These are phyloP conservation scores for Trichonephila clavipes DNA, from an alignment of 1,140 invertebrate genomes.

Conservation along the genomic window DNA sequence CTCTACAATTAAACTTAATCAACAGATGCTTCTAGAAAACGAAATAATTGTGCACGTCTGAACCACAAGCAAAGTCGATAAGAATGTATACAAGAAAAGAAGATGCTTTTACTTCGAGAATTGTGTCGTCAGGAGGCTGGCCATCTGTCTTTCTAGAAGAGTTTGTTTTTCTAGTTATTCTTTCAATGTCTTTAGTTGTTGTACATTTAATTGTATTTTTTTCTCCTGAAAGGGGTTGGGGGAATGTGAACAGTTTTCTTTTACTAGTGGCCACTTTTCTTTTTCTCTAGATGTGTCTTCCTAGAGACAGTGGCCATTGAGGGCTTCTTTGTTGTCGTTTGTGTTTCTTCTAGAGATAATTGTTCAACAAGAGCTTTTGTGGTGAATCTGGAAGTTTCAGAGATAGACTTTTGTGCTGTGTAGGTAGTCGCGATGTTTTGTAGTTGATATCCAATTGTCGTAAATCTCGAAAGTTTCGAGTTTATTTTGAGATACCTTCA, in stretches of 20 bases:
- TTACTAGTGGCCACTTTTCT: not conserved
- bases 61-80: not conserved
- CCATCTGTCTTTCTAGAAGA: slow-evolving; percentile 6
- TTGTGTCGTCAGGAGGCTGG: slow-evolving; percentile 12
- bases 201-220: slow-evolving; percentile 58
- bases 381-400: not conserved
- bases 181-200: slow-evolving; percentile 45
- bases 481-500: no score
- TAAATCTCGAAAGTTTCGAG: no score
- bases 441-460: no score
- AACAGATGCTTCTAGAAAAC: slow-evolving; percentile 27
- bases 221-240: not conserved
- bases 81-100: not conserved
- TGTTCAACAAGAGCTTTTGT: not conserved
- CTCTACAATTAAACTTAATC: not conserved
- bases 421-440: no score
- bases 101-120: not conserved
- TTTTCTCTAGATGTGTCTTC: slow-evolving; percentile 16
- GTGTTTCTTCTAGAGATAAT: slow-evolving; percentile 14
- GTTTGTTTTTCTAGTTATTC: slow-evolving; percentile 30
- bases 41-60: not conserved
- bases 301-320: not conserved
- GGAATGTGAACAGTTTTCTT: not conserved
- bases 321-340: not conserved
- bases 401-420: not conserved